Conservation (phyloP, 1,140 invertebrate genomes). For the Parapsyche elsis region DNA sequence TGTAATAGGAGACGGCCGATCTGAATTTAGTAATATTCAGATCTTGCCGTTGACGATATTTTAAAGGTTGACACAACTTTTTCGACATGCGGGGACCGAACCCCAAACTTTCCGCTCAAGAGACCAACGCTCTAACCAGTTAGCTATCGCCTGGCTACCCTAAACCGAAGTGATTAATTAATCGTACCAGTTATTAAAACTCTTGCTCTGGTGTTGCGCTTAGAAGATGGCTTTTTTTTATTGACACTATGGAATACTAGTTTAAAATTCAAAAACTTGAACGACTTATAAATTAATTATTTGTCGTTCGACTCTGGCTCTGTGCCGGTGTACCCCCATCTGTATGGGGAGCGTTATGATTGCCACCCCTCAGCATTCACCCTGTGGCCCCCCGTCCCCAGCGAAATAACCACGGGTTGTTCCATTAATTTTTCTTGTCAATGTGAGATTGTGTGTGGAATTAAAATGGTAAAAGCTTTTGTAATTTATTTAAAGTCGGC, state of each 20-base stretch:
- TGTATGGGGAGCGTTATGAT: neutral
- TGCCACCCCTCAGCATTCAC: neutral
- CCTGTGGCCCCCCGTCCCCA: neutral
- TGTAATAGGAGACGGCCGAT: too few species aligned
- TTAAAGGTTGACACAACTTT: too few species aligned
- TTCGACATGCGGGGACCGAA: too few species aligned
- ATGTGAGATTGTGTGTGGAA: constrained; percentile 53
- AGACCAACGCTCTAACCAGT: too few species aligned
- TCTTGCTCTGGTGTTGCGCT: neutral
- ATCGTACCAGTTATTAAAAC: too few species aligned
- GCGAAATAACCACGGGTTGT: constrained; percentile 37
- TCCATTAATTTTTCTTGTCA: constrained; percentile 56
- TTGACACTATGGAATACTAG: neutral
- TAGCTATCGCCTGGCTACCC: too few species aligned
- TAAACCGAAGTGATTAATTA: too few species aligned
- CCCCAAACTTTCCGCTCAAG: too few species aligned
- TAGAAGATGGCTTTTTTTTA: neutral
- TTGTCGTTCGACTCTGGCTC: neutral
- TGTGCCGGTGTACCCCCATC: neutral
- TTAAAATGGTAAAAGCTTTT: constrained; percentile 52
- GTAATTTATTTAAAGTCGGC: constrained; percentile 52
- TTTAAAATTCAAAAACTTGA: neutral
- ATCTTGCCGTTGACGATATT: too few species aligned
- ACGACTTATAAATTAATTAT: neutral
- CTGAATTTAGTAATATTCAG: too few species aligned